Percentiles rank a stretch among this genome's conserved stretches.
phyloP scores from a whole-genome alignment of 2,888 invertebrate species.

The Drosophila mulleri region DNA sequence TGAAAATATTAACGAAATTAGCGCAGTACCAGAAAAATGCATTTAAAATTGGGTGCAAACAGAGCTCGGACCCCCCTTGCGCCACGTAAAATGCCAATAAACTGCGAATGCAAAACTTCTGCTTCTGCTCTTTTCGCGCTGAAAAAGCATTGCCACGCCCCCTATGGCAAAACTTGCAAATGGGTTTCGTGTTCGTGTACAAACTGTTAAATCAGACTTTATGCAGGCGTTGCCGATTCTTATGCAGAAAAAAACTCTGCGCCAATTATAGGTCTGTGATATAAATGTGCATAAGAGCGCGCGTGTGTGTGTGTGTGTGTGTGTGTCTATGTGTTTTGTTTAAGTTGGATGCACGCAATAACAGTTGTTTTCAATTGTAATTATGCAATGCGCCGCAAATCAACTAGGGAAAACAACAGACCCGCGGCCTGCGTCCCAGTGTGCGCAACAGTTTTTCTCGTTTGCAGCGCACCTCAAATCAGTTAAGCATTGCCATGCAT shows the following conservation, averaged over 20 bases:
- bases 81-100: conserved; percentile 76
- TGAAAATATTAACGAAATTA: conserved; percentile 72
- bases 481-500: neutral
- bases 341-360: conserved; percentile 45
- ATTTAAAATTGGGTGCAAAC: conserved; percentile 59
- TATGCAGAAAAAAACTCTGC: conserved; percentile 39
- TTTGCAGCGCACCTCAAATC: neutral
- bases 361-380: conserved; percentile 54
- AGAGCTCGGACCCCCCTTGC: neutral
- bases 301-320: neutral
- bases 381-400: conserved; percentile 35
- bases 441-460: conserved; percentile 49
- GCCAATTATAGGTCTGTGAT: conserved; percentile 38
- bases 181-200: conserved; percentile 54
- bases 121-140: conserved; percentile 45
- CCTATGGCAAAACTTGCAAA: conserved; percentile 42
- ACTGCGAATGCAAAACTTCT: conserved; percentile 64
- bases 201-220: conserved; percentile 67
- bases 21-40: conserved; percentile 65
- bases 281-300: neutral
- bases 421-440: conserved; percentile 5
- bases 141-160: conserved; percentile 42
- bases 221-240: conserved; percentile 59
- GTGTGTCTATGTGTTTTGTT: conserved; percentile 1
- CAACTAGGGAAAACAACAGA: conserved; percentile 13